Base-by-base conservation (phyloP, 2,888 invertebrate genomes). In the Desoria tigrina region DNA sequence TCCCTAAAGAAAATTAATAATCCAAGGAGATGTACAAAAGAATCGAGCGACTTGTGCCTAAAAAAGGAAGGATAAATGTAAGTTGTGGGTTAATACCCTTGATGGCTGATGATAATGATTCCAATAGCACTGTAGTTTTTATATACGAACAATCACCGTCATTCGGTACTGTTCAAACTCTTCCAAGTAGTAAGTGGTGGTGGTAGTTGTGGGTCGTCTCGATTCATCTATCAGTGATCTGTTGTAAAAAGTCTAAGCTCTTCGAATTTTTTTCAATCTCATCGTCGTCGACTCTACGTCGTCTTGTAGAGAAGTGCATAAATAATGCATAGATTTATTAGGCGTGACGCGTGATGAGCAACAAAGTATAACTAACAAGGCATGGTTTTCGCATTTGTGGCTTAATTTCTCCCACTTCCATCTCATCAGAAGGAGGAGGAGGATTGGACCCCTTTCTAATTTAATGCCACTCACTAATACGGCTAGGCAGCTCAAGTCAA, bases 311-410 rank as follows among this genome's bases (percentile, higher is more conserved):
- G 16, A 18, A 45, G 16, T 45, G 16, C n/a, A 45, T 45, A 45
- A 21, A 45, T 45, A 68, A 68, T 65, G 61, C 62, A 68, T 65
- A 56, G 54, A 62, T 64, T 45, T 68, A 68, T 68, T 65, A 68
- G 64, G 68, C 68, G 61, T 68, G 68, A 68, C 65, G 62, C 42
- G 62, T 59, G 64, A 68, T 56, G 54, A 68, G 62, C 58, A 65
- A 65, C 68, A 65, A 62, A 59, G 62, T 45, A 18, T 45, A 45
- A 45, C 45, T 45, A 45, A 45, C n/a, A 45, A 45, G 45, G 45
- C 45, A 45, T 45, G 61, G 68, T 59, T 65, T 68, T 68, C 63
- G 61, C 63, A 64, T 68, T 65, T 68, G 61, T 53, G 62, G 68
- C 59, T 68, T 68, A 65, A 65, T 65, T 68, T 59, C 62, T 62